phyloP scores from a whole-genome alignment of 1,140 invertebrate genomes.

The Drosophila simulans region DNA sequence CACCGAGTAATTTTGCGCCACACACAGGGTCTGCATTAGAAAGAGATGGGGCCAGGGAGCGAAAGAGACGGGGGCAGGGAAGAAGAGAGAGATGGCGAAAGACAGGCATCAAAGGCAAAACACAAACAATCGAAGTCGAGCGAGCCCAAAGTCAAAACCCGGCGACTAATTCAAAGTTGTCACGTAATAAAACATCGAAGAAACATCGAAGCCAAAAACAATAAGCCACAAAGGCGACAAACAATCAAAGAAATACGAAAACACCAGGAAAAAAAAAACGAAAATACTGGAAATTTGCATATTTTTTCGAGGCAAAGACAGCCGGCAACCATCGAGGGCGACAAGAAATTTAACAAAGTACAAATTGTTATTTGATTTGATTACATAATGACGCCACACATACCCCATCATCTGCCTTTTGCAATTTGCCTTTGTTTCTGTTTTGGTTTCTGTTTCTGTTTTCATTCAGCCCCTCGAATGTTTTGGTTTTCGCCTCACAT shows the following conservation, averaged over 20 bases:
- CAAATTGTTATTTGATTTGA: conserved; percentile 81
- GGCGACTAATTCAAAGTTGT: conserved; percentile 77
- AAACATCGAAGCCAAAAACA: conserved; percentile 53
- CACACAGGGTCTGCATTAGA: conserved; percentile 11
- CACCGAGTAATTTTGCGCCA: conserved; percentile 45
- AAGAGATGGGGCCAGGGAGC: background rate
- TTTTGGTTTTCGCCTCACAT: conserved; percentile 36
- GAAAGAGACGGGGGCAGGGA: background rate
- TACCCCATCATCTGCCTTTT: conserved; percentile 48
- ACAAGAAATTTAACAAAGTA: conserved; percentile 76
- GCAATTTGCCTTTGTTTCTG: conserved; percentile 33
- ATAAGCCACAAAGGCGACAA: conserved; percentile 53
- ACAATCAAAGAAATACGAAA: conserved; percentile 45
- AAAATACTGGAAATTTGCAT: conserved; percentile 73
- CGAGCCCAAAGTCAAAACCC: conserved; percentile 22
- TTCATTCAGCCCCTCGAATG: conserved; percentile 3
- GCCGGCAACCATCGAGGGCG: conserved; percentile 43
- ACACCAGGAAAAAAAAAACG: background rate
- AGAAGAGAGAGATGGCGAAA: conserved; percentile 1
- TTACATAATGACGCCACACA: conserved; percentile 79
- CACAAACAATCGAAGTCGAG: conserved; percentile 45
- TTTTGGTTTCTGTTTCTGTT: conserved; percentile 3
- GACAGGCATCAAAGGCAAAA: conserved; percentile 52
- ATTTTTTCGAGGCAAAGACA: conserved; percentile 39
- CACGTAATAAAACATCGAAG: conserved; percentile 74